These are phyloP conservation scores for Drosophila suboccidentalis DNA, from an alignment of 2,888 invertebrate genomes.

Conservation along the genomic window DNA sequence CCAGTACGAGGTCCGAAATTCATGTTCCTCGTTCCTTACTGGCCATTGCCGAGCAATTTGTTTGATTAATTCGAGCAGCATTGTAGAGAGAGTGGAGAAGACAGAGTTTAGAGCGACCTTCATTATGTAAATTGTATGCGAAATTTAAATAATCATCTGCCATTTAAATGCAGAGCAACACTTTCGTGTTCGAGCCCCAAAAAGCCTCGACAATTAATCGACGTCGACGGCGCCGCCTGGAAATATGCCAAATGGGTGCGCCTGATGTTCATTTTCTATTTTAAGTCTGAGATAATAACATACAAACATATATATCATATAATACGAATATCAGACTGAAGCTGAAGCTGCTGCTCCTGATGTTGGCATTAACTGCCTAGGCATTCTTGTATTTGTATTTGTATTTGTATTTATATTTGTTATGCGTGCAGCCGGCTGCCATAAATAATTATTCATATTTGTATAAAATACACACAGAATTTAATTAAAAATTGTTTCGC, in stretches of 20 bases:
- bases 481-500: slow-evolving; percentile 80
- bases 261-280: slow-evolving; percentile 77
- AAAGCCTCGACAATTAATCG: slow-evolving; percentile 74
- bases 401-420: slow-evolving; percentile 19
- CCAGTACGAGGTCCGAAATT: slow-evolving; percentile 13
- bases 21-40: slow-evolving; percentile 6
- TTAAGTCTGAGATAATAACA: slow-evolving; percentile 70
- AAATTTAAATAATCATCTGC: slow-evolving; percentile 81
- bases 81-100: neutral
- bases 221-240: slow-evolving; percentile 44
- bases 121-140: slow-evolving; percentile 80
- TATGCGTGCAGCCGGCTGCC: slow-evolving; percentile 52
- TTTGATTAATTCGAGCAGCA: slow-evolving; percentile 72
- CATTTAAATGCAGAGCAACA: slow-evolving; percentile 81
- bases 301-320: slow-evolving; percentile 38
- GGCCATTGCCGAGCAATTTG: slow-evolving; percentile 69
- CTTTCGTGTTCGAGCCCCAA: slow-evolving; percentile 51
- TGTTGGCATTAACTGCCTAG: slow-evolving; percentile 74
- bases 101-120: slow-evolving; percentile 61
- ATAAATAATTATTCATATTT: slow-evolving; percentile 84
- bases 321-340: slow-evolving; percentile 20
- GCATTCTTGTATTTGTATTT: slow-evolving; percentile 43
- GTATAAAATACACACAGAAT: slow-evolving; percentile 80
- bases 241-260: slow-evolving; percentile 77
- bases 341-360: slow-evolving; percentile 20